phyloP scores from a whole-genome alignment of 2,113 vertebrate genomes.

The Aythya baeri region DNA sequence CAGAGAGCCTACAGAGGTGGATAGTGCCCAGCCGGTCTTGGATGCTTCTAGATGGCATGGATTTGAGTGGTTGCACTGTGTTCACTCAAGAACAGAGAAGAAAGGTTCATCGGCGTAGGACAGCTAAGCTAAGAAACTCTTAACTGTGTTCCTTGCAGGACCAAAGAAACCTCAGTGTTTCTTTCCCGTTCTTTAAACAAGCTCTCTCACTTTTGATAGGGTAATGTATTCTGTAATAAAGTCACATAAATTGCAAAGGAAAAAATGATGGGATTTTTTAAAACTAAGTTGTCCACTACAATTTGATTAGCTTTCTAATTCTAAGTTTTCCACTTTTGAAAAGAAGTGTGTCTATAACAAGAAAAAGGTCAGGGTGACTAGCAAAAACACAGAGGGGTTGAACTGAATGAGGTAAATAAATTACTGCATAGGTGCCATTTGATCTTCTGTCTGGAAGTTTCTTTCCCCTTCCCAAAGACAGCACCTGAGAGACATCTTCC shows the following conservation, averaged over 20 bases:
- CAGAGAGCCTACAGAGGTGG: neutral
- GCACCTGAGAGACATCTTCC: neutral
- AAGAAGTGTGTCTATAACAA: neutral
- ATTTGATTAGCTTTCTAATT: neutral
- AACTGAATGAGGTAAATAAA: neutral
- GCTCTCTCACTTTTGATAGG: neutral
- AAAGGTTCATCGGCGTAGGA: neutral
- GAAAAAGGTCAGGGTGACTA: neutral
- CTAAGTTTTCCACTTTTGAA: neutral
- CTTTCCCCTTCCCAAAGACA: neutral
- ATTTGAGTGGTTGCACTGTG: neutral
- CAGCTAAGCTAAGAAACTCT: neutral
- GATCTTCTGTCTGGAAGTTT: neutral
- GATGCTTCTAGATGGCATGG: fast-evolving
- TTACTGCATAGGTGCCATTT: neutral
- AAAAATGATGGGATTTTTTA: neutral
- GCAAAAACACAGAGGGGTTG: neutral
- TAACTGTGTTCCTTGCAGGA: neutral
- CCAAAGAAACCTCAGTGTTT: neutral
- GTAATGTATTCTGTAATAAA: neutral
- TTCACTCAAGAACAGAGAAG: neutral
- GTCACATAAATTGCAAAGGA: neutral
- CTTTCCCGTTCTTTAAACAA: neutral
- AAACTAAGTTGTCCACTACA: neutral
- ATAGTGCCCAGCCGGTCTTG: neutral